Evolutionary conservation across 2,797 vertebrate genomes (phyloP), one percentile per base, ranked within the genome.

Genomic region (Esox masquinongy): DNA sequence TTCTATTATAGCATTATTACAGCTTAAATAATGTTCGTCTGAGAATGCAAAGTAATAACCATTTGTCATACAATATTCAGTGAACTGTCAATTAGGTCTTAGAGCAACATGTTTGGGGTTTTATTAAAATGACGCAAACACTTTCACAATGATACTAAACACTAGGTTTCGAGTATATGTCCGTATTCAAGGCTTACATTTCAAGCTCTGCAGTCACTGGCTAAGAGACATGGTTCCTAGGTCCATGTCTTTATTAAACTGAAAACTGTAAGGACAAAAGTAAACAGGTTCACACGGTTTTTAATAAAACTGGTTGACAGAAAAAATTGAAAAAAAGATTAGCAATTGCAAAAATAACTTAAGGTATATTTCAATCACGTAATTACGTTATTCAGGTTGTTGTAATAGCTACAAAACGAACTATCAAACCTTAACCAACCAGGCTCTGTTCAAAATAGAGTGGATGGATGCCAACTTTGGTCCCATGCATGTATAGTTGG

Each of bases 211-310:
- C 53, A 8, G 19, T 7, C 53, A 29, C 63, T 31, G 24, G 26
- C 26, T 64, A 26, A 64, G 7, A 64, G 63, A 24, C 63, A 17
- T 63, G 61, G 61, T 63, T 22, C 26, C 61, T 63, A 68, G 66
- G 31, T 69, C 6, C 9, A 69, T 39, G n/a, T 69, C 43, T 16
- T 26, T 68, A 68, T 68, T 11, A 39, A 68, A 22, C 29, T 22
- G 43, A 14, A 39, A 49, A 69, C 39, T 43, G 39, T 14, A 47
- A 11, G 6, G 43, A 47, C 43, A 47, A 47, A 47, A 47, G 43
- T 47, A 47, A 47, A 47, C 12, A 47, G 43, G 43, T 47, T 5
- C 43, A 47, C 43, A 2, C 2, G 12, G 1, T 47, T 47, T 11
- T 43, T 43, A 43, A 43, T 1, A 47, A 47, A 14, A 47, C 43